Percentiles rank a stretch among this genome's conserved stretches.
These are phyloP conservation scores for Corythornis vintsioides DNA, from an alignment of 2,113 vertebrate species.

Conservation along the genomic window DNA sequence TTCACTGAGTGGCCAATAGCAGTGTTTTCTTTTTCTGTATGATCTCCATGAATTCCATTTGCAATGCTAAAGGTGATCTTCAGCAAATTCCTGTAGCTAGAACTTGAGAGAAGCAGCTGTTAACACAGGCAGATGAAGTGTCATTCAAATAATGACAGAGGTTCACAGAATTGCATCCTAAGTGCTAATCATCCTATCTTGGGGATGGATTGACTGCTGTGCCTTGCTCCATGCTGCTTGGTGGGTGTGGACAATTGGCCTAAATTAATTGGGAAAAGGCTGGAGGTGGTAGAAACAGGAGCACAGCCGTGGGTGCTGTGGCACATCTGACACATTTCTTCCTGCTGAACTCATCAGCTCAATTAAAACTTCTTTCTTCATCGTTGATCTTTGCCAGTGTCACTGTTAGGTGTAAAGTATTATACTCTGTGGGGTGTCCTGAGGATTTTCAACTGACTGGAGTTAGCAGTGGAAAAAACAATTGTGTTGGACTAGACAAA, in stretches of 20 bases:
- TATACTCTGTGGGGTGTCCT: background rate
- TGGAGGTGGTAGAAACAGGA: background rate
- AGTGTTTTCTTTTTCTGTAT: constrained; percentile 26
- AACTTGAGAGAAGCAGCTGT: constrained; percentile 42
- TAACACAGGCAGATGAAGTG: constrained; percentile 39
- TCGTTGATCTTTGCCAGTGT: constrained; percentile 9
- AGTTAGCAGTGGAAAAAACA: background rate
- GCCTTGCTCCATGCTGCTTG: background rate
- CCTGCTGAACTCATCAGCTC: constrained; percentile 36
- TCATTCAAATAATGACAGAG: constrained; percentile 37
- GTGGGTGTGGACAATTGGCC: background rate
- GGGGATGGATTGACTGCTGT: constrained; percentile 34
- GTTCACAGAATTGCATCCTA: constrained; percentile 16
- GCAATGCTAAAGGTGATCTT: constrained; percentile 48
- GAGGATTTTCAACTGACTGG: background rate
- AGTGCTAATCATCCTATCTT: background rate
- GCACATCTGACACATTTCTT: constrained; percentile 44
- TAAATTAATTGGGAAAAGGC: background rate
- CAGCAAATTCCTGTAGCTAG: constrained; percentile 36
- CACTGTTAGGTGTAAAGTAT: background rate
- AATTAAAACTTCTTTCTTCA: constrained; percentile 31
- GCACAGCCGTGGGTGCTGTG: background rate
- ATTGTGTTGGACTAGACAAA: background rate
- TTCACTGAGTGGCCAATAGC: background rate
- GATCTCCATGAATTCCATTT: constrained; percentile 39